Evolutionary conservation across 2,797 vertebrate species (phyloP).

Genomic region (Taeniopygia guttata): DNA sequence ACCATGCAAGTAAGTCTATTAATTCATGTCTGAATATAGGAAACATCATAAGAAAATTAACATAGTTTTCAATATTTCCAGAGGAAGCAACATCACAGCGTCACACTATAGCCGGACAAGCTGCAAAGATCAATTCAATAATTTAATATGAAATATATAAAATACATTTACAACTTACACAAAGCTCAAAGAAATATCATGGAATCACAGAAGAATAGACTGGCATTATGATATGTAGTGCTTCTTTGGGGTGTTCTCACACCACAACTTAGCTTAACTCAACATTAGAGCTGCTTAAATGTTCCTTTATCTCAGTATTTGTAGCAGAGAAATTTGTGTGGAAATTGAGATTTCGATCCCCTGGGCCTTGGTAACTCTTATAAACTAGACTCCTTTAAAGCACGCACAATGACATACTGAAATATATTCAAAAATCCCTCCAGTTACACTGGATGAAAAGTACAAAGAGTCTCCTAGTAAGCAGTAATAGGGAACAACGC

Average conservation of each 20-base stretch:
- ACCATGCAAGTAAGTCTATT: not conserved
- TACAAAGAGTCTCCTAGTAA: not conserved
- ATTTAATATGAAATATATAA: not conserved
- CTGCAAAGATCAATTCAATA: not conserved
- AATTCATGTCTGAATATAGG: not conserved
- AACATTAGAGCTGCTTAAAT: not conserved
- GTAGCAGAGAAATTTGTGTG: not conserved
- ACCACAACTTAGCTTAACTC: too few relatives aligned
- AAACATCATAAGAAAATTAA: not conserved
- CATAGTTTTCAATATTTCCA: not conserved
- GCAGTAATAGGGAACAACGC: not conserved
- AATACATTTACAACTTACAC: not conserved
- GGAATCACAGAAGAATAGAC: not conserved
- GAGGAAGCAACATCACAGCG: not conserved
- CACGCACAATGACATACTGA: not conserved
- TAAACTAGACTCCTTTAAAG: not conserved
- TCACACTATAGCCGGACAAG: not conserved
- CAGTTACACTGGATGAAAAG: not conserved
- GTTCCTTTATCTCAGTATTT: not conserved
- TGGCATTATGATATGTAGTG: not conserved
- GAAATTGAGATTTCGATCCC: conserved; percentile 10
- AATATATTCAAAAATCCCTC: not conserved
- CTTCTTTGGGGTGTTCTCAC: not conserved
- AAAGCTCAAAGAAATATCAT: not conserved
- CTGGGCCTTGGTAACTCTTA: not conserved